These are phyloP conservation scores for Sylvilagus bachmani DNA, from an alignment of 2,113 vertebrate genomes.

Conservation along the genomic window DNA sequence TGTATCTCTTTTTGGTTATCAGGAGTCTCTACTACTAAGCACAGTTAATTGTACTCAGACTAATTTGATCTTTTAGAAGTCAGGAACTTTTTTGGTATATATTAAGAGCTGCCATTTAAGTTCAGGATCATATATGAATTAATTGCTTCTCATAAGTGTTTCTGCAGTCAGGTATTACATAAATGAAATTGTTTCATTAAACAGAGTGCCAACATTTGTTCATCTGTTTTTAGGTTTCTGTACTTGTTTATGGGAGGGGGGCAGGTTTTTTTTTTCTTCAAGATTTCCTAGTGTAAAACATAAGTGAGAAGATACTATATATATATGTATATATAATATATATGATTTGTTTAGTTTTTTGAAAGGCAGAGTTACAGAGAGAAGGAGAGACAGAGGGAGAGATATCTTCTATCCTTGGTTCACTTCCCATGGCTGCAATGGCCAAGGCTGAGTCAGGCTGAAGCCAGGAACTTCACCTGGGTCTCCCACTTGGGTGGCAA, in stretches of 20 bases:
- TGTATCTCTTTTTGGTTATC: slow-evolving; percentile 24
- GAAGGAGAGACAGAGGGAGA: too few relatives aligned
- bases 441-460: too few relatives aligned
- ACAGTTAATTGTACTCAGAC: slow-evolving; percentile 43
- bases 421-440: too few relatives aligned
- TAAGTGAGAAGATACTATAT: slow-evolving; percentile 31
- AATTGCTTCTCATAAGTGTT: slow-evolving; percentile 59
- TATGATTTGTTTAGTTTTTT: too few relatives aligned
- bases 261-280: slow-evolving; percentile 55
- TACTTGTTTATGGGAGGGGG: slow-evolving; percentile 30
- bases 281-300: slow-evolving; percentile 61
- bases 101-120: slow-evolving; percentile 15
- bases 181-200: slow-evolving; percentile 65
- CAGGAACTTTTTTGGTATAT: slow-evolving; percentile 7
- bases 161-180: slow-evolving; percentile 17
- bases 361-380: too few relatives aligned
- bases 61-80: slow-evolving; percentile 70
- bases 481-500: too few relatives aligned
- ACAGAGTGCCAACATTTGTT: neutral
- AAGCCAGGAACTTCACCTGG: too few relatives aligned
- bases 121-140: slow-evolving; percentile 50
- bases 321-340: too few relatives aligned
- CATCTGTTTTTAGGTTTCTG: slow-evolving; percentile 54
- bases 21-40: neutral
- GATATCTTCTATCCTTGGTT: too few relatives aligned